phyloP scores from a whole-genome alignment of 2,113 vertebrate species.

The Phocoena phocoena region DNA sequence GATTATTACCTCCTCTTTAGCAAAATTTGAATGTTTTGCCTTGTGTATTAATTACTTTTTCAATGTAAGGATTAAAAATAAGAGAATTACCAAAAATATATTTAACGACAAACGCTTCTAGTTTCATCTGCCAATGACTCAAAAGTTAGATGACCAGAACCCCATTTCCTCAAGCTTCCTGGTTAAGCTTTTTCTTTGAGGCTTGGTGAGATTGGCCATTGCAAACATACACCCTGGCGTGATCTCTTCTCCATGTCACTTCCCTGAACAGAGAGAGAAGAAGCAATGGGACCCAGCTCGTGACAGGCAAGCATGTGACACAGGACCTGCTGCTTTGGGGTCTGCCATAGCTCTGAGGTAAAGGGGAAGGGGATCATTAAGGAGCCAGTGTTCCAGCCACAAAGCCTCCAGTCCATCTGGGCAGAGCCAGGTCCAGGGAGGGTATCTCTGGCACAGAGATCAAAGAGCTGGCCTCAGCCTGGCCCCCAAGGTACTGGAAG shows the following conservation, averaged over 20 bases:
- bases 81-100: neutral
- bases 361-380: neutral
- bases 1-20: neutral
- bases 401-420: neutral
- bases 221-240: neutral
- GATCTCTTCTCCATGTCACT: neutral
- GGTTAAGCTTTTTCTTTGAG: neutral
- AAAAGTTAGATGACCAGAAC: neutral
- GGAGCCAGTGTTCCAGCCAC: neutral
- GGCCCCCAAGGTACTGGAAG: neutral
- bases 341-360: neutral
- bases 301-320: neutral
- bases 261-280: neutral
- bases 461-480: neutral
- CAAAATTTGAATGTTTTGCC: neutral
- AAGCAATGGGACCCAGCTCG: accelerated
- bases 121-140: neutral
- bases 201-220: neutral
- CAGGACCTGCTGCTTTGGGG: neutral
- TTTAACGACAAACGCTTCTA: neutral
- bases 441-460: conserved; percentile 5
- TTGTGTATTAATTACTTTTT: neutral
- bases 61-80: neutral
- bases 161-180: neutral
- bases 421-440: neutral